Evolutionary conservation across 2,113 vertebrate genomes (phyloP).

Genomic region (Gymnocephalus cernua): DNA sequence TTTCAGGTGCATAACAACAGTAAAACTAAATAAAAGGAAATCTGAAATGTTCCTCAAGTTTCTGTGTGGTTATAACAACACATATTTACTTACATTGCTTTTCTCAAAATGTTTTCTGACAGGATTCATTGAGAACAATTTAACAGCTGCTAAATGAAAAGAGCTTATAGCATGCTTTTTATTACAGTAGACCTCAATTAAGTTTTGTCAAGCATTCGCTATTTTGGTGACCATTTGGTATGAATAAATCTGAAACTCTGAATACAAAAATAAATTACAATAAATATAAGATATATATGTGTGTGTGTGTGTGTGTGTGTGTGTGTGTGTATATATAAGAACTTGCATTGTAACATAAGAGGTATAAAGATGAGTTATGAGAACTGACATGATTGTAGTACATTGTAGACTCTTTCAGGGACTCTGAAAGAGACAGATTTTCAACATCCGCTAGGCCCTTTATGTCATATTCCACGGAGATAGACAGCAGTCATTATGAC

Average conservation of each 20-base stretch:
- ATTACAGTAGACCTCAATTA: neutral
- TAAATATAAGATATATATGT: no score
- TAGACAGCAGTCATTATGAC: constrained; percentile 25
- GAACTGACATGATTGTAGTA: neutral
- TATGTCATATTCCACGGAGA: constrained; percentile 15
- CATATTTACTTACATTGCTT: neutral
- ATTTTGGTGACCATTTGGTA: neutral
- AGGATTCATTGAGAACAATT: neutral
- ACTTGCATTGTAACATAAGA: no score
- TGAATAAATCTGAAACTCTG: neutral
- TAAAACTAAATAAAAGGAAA: neutral
- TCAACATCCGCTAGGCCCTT: neutral
- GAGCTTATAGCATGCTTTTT: neutral
- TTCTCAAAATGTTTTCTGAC: constrained; percentile 2
- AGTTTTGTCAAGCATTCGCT: neutral
- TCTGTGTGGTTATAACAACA: neutral
- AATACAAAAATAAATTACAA: neutral
- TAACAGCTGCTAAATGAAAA: neutral
- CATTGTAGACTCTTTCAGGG: neutral
- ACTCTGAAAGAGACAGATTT: neutral
- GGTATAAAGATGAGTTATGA: neutral
- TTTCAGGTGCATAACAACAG: neutral
- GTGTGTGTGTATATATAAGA: no score
- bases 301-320: no score
- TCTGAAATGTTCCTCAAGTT: neutral